Percentiles rank a stretch among this genome's conserved stretches.
phyloP scores from a whole-genome alignment of 2,797 vertebrate species.

The Lutjanus argentimaculatus region DNA sequence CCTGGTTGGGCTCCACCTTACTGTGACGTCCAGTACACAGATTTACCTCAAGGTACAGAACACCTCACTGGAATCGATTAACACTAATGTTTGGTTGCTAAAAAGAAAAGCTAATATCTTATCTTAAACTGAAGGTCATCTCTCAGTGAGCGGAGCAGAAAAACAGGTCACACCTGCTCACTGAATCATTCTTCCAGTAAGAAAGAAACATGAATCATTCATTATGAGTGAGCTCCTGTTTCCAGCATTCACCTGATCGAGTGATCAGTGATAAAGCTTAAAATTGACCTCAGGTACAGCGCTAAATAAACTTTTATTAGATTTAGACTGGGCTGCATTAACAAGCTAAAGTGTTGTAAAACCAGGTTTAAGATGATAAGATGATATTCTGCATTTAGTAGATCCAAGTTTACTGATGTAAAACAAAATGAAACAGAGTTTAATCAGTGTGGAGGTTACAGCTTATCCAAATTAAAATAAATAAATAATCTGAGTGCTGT shows the following conservation, averaged over 20 bases:
- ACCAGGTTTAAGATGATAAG: no score
- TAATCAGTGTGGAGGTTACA: no score
- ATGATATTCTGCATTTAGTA: no score
- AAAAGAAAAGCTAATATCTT: neutral
- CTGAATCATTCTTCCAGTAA: conserved; percentile 46
- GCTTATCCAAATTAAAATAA: no score
- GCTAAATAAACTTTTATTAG: no score
- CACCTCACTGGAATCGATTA: neutral
- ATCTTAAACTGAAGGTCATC: neutral
- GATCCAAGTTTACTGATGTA: no score
- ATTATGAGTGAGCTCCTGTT: neutral
- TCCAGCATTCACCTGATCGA: neutral
- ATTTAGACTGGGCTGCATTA: no score
- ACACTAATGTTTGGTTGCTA: neutral
- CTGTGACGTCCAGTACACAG: conserved; percentile 78
- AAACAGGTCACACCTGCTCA: conserved; percentile 24
- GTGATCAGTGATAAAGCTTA: neutral
- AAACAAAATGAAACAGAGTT: no score
- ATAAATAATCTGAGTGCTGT: no score
- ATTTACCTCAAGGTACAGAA: conserved; percentile 78
- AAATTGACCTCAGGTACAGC: neutral
- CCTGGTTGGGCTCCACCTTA: conserved; percentile 89
- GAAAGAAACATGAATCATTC: conserved; percentile 39
- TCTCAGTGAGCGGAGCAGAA: neutral
- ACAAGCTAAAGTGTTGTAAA: no score